Evolutionary conservation across 2,797 vertebrate species (phyloP).

Genomic region (Artibeus lituratus): DNA sequence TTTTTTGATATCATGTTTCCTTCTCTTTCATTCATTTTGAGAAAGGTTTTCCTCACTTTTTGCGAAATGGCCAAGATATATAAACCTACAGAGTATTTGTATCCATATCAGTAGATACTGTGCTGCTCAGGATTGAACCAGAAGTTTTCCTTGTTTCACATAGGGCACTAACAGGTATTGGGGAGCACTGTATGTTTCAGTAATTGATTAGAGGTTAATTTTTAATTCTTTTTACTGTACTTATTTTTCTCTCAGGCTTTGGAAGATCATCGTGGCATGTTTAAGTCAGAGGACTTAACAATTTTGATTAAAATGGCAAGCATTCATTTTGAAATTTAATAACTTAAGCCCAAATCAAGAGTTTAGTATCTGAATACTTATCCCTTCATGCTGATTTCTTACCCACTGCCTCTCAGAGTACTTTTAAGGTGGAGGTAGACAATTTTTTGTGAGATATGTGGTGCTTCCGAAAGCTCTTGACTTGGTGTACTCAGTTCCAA

Average conservation of each 20-base stretch:
- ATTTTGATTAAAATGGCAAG: neutral
- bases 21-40: neutral
- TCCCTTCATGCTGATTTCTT: neutral
- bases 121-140: neutral
- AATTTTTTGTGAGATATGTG: slow-evolving; percentile 17
- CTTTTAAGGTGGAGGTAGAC: neutral
- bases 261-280: neutral
- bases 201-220: slow-evolving; percentile 11
- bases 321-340: slow-evolving; percentile 39
- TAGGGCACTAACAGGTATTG: neutral
- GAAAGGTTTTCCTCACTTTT: neutral
- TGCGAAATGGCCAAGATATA: neutral
- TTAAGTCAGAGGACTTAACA: slow-evolving; percentile 13
- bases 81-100: neutral
- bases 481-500: neutral
- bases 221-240: slow-evolving; percentile 10
- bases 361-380: neutral
- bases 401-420: neutral
- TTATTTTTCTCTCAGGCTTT: slow-evolving; percentile 3
- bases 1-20: neutral
- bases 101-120: neutral
- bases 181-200: neutral
- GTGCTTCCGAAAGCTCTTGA: slow-evolving; percentile 19
- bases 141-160: neutral
- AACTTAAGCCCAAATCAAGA: neutral